These are phyloP conservation scores for Siniperca undulata DNA, from an alignment of 2,797 vertebrate genomes.

Conservation along the genomic window DNA sequence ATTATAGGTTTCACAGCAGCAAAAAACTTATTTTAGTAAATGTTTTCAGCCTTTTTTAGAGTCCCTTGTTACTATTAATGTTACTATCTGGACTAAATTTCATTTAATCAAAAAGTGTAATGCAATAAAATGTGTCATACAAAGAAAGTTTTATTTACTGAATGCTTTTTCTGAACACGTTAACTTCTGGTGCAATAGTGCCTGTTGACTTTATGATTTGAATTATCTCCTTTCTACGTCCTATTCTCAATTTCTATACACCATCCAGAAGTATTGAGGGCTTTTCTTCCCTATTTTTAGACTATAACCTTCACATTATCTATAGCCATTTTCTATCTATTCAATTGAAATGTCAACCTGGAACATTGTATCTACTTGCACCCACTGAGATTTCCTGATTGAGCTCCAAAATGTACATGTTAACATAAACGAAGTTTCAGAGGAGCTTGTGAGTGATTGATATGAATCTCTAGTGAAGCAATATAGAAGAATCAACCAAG, in stretches of 20 bases:
- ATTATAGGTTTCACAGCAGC: slow-evolving; percentile 6
- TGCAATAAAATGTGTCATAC: background rate
- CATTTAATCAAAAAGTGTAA: background rate
- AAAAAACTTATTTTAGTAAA: background rate
- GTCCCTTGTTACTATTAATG: background rate
- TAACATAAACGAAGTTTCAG: slow-evolving; percentile 3
- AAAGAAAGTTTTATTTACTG: background rate
- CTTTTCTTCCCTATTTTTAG: slow-evolving; percentile 70
- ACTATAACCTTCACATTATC: slow-evolving; percentile 75
- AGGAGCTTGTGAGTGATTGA: background rate
- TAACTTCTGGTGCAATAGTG: background rate
- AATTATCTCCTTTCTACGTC: slow-evolving; percentile 2
- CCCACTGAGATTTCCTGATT: slow-evolving; percentile 21
- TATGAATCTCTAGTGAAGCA: background rate
- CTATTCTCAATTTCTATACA: slow-evolving; percentile 1
- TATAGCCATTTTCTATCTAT: slow-evolving; percentile 64
- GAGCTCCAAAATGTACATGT: slow-evolving; percentile 22
- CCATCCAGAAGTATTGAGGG: background rate
- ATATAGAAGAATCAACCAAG: background rate
- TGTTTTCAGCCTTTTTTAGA: background rate
- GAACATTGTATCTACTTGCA: slow-evolving; percentile 29
- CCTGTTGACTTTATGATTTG: background rate
- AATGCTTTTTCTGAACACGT: background rate
- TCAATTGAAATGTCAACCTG: slow-evolving; percentile 77
- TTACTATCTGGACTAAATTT: background rate